Evolutionary conservation across 1,140 invertebrate genomes (phyloP), one percentile per base, ranked within the genome.

Genomic region (Musca vetustissima): DNA sequence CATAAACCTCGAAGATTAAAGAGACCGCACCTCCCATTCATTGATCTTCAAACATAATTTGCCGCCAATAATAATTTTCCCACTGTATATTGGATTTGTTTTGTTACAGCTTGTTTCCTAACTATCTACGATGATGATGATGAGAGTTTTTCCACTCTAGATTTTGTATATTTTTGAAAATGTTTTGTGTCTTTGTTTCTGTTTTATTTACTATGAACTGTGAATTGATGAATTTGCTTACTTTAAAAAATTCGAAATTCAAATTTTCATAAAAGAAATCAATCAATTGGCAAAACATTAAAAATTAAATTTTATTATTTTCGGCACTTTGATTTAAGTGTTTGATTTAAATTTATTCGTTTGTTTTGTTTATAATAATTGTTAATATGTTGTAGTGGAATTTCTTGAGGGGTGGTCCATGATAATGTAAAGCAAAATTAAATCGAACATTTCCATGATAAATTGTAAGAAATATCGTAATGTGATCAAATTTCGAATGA

Each of bases 1-100:
- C 47, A 53, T 66, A 66, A 66, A 25, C 11, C n/a, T 17, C 15
- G 1, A 48, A 66, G 65, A 66, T 66, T 49, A 66, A 66, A 66
- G 65, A n/a, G 15, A 19, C 65, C 65, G 65, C 48, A n/a, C 8
- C 50, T 13, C 4, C n/a, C 22, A 13, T 24, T 14, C 48, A 52
- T 52, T 52, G 65, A 25, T 48, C 48, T 52, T 66, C 65, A 66
- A 66, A 52, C 47, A 14, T 6, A 19, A 64, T 32, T 48, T 13
- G 43, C 65, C 65, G 65, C 22, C 17, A 1, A 13, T 65, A 24
- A 49, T 49, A 24, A 65, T 65, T 36, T n/a, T 49, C 17, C 36
- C 36, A 48, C 36, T 65, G 36, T 11, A 22, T 1, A 43, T 64
- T 24, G 13, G 9, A 24, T 28, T 17, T 47, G 61, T 22, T 65